Base-by-base conservation (phyloP, 2,113 vertebrate genomes). In the Meles meles region DNA sequence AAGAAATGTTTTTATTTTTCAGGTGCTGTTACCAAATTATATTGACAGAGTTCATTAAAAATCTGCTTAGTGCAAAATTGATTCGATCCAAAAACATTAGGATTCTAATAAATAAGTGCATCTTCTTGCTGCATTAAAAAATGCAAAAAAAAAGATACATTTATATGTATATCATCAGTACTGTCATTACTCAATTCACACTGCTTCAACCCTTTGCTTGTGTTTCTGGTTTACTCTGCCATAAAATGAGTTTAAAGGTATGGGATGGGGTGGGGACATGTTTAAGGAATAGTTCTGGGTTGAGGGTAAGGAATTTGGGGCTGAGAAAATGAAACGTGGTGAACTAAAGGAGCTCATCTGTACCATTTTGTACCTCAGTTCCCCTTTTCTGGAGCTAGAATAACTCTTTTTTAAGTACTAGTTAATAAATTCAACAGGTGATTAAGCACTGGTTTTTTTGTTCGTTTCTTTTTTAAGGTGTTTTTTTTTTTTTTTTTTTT, bases 101-200 rank as follows among this genome's bases (percentile, higher is more conserved):
- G 14, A 88, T 82, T 86, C 47, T 76, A 76, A 92, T 76, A 96
- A 90, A 90, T 57, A 91, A 97, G 93, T 69, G 31, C 25, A 31
- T 69, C n/a, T 20, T 88, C 89, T 97, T 65, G 42, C 42, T 93
- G 29, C 37, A 49, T 89, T n/a, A n/a, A n/a, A n/a, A n/a, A n/a
- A n/a, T n/a, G n/a, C n/a, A n/a, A n/a, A 34, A 67, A 76, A 88
- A 93, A 93, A 74, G 5, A 29, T 6, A 7, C 21, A 55, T 55
- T 20, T 55, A 20, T 23, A 7, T 59, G 4, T 27, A 59, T 21
- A 59, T 90, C 34, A 39, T 93, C 83, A 94, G 81, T 4, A 23
- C 3, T 37, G 42, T 59, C 42, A 61, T 82, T 65, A 34, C 77
- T 88, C 79, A 49, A 55, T 89, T 80, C n/a, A 55, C 15, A 93